Conservation (phyloP, 2,888 invertebrate species). For the Habrosyne pyritoides region DNA sequence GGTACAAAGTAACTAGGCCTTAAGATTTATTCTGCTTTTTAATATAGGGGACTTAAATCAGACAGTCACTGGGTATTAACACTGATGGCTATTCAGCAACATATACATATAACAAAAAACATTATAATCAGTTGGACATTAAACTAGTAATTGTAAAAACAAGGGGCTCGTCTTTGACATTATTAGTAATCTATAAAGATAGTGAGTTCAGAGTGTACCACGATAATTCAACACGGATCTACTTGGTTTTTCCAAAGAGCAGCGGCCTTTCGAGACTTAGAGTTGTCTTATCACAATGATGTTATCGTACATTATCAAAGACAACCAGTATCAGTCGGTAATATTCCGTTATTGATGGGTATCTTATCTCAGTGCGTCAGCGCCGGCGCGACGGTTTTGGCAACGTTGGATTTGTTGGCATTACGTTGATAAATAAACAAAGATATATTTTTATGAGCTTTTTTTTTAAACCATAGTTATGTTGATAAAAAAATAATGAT, state of each 20-base stretch:
- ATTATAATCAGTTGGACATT: not conserved
- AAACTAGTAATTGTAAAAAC: not conserved
- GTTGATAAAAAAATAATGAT: too few relatives aligned
- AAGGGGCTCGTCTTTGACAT: conserved; percentile 27
- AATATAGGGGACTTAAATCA: too few relatives aligned
- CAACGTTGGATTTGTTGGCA: not conserved
- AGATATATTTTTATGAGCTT: not conserved
- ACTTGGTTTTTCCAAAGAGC: not conserved
- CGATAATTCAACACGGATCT: not conserved
- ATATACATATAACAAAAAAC: not conserved
- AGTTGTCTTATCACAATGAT: not conserved
- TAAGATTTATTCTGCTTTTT: too few relatives aligned
- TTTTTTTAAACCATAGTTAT: too few relatives aligned
- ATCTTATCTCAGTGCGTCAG: conserved; percentile 1
- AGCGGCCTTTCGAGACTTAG: not conserved
- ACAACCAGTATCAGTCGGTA: conserved; percentile 3
- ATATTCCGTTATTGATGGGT: conserved; percentile 4
- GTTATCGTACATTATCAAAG: not conserved
- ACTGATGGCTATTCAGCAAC: too few relatives aligned
- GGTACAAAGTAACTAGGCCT: too few relatives aligned
- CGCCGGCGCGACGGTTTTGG: not conserved
- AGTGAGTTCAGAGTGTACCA: not conserved
- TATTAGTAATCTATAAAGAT: conserved; percentile 7
- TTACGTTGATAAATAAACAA: not conserved
- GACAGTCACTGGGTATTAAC: too few relatives aligned